Base-by-base conservation (phyloP, 1,140 invertebrate genomes). In the Metopolophium dirhodum region DNA sequence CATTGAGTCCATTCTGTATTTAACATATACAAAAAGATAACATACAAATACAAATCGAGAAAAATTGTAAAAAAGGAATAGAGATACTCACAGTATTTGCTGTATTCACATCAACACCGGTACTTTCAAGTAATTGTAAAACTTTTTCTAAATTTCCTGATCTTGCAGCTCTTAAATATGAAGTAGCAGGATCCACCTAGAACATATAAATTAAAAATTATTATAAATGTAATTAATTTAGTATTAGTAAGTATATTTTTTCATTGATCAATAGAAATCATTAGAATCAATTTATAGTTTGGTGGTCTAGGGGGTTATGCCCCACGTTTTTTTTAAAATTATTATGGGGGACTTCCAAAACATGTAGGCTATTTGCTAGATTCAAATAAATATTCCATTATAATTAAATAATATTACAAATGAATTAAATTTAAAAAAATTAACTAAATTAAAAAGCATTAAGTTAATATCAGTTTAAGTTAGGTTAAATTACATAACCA, bases 131-230 rank as follows among this genome's bases (percentile, higher is more conserved):
- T 94, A 98, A 98, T 95, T 99, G 98, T 94, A 99, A 96, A 26
- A 99, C 98, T 95, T 99, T 99, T 94, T 98, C 98, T 94, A 99
- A 96, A 95, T 99, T 99, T 49, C 99, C 99, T 93, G 99, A 99
- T 94, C 99, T 96, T 85, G 99, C 99, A 94, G 99, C 99, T 94
- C 99, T 96, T 94, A 99, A 96, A 96, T 99, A 98, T 91, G 97
- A 97, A 94, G 97, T 98, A 94, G 97, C 97, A 82, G 97, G 97
- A 95, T 98, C 97, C 94, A 96, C 97, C 97, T 98, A 96, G 90
- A 96, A 96, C 94, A 94, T 7, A 95, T 95, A 95, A 6, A 85
- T 85, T 85, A 45, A 11, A 41, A 85, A 83, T 83, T 83, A 37
- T 37, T 37, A 23, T 41, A 41, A 14, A 82, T 35, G 18, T 82